Evolutionary conservation across 2,888 invertebrate genomes (phyloP).

Genomic region (Lycophotia porphyrea): DNA sequence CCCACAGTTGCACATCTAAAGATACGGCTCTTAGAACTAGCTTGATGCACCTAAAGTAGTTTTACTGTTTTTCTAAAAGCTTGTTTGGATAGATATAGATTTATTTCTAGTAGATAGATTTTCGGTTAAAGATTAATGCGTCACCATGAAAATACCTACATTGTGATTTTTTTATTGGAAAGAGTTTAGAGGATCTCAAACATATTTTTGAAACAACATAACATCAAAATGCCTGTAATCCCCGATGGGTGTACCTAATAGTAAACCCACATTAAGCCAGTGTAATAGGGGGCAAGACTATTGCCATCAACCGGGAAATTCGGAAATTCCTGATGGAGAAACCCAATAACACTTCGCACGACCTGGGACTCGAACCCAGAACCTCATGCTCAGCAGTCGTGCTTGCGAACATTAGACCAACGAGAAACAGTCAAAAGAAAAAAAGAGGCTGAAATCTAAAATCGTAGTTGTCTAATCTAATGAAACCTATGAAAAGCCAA

Average conservation of each 20-base stretch:
- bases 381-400: too few species aligned
- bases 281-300: too few species aligned
- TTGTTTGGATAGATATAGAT: background rate
- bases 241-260: too few species aligned
- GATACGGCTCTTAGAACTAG: slow-evolving; percentile 40
- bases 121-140: background rate
- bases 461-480: background rate
- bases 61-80: slow-evolving; percentile 24
- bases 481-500: background rate
- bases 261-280: too few species aligned
- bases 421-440: too few species aligned
- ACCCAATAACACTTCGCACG: too few species aligned
- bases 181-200: background rate
- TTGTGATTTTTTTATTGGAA: background rate
- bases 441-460: background rate
- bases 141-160: background rate
- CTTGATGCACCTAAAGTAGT: slow-evolving; percentile 33
- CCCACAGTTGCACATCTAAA: slow-evolving; percentile 60
- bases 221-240: too few species aligned
- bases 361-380: too few species aligned
- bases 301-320: too few species aligned
- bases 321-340: too few species aligned
- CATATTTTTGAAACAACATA: background rate
- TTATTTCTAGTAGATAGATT: slow-evolving; percentile 14
- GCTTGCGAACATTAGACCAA: too few species aligned